phyloP scores from a whole-genome alignment of 1,140 invertebrate genomes.

The Patella vulgata region DNA sequence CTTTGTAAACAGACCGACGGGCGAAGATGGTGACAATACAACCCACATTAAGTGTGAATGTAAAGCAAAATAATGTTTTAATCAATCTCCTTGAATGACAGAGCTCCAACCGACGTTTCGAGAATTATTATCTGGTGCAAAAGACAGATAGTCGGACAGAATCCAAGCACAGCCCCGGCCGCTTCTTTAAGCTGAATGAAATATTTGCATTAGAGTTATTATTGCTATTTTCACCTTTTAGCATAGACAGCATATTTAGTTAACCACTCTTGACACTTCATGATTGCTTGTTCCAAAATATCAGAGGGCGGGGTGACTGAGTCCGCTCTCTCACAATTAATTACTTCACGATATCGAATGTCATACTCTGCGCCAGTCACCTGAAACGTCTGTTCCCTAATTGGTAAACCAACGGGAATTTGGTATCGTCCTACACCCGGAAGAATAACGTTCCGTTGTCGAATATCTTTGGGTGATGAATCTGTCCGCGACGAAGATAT shows the following conservation, averaged over 20 bases:
- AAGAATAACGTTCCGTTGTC: slow-evolving; percentile 14
- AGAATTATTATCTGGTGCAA: too few species aligned
- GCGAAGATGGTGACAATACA: too few species aligned
- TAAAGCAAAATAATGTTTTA: too few species aligned
- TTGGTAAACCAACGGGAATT: slow-evolving; percentile 2
- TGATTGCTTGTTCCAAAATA: slow-evolving; percentile 31
- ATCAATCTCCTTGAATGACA: too few species aligned
- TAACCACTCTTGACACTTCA: slow-evolving; percentile 34
- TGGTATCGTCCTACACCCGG: slow-evolving; percentile 29
- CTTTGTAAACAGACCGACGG: too few species aligned
- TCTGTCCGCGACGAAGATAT: slow-evolving; percentile 2
- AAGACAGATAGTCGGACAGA: too few species aligned
- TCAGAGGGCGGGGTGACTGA: slow-evolving; percentile 38
- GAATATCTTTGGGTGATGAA: slow-evolving; percentile 4
- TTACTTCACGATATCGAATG: slow-evolving; percentile 44
- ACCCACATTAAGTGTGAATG: too few species aligned
- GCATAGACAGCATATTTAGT: slow-evolving; percentile 5
- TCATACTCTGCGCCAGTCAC: slow-evolving; percentile 48
- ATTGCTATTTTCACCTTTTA: too few species aligned
- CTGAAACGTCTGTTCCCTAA: slow-evolving; percentile 44
- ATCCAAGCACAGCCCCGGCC: too few species aligned
- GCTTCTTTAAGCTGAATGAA: too few species aligned
- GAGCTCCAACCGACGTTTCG: too few species aligned
- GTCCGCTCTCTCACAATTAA: slow-evolving; percentile 29
- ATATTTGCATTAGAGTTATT: too few species aligned